Evolutionary conservation across 1,140 invertebrate species (phyloP), one percentile per base, ranked within the genome.

Genomic region (Drosophila bipectinata): DNA sequence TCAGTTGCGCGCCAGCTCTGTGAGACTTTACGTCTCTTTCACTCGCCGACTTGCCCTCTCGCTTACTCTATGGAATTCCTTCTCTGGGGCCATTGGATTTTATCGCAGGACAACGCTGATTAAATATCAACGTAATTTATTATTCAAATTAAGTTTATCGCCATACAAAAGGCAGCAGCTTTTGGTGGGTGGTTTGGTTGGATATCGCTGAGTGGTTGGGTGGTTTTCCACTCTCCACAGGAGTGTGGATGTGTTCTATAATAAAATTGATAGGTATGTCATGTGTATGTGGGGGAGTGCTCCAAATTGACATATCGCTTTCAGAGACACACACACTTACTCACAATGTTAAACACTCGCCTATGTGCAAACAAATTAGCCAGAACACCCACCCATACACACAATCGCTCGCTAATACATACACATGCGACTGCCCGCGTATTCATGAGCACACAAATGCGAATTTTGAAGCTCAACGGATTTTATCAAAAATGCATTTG

Each of bases 131-230:
- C 82, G 83, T 87, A 88, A 87, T 87, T 87, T 87, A 87, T 88
- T 87, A 87, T 87, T 87, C 82, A 87, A 87, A 87, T 87, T 87
- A 87, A 88, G 82, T 87, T 87, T 87, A 87, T 87, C 82, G 78
- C 32, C 66, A 66, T 59, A 87, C 83, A 87, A 87, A 72, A 87
- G 79, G 82, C 74, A 32, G 12, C 56, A 48, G 24, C 30, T 45
- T 53, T 37, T 57, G 24, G 30, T 66, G 51, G 75, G 66, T 15
- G 26, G 62, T 21, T 52, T n/a, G 37, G n/a, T 3, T n/a, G 41
- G 14, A 18, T n/a, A 4, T 37, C 34, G 15, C 14, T 18, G 14
- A 44, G 41, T 18, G 41, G 41, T 44, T 44, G 41, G 41, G 41
- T 44, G 41, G 41, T 44, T 44, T 44, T 41, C 39, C n/a, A 6